Evolutionary conservation across 2,888 invertebrate genomes (phyloP).

Genomic region (Sialis fuliginosa): DNA sequence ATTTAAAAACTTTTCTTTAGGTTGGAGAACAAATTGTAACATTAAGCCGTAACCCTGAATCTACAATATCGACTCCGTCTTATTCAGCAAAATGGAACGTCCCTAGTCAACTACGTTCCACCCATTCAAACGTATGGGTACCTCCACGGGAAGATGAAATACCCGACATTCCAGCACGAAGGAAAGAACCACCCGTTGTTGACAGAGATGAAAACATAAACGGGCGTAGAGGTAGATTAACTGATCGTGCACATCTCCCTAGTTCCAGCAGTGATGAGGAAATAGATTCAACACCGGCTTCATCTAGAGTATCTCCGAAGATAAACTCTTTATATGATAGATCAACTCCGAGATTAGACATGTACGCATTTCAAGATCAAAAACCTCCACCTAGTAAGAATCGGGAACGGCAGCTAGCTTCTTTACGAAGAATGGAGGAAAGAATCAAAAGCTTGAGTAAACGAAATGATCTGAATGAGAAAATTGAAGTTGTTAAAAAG

Average conservation of each 20-base stretch:
- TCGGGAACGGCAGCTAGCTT: slow-evolving; percentile 42
- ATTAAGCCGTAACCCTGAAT: slow-evolving; percentile 41
- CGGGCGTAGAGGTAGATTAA: slow-evolving; percentile 42
- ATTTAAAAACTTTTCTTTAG: slow-evolving; percentile 17
- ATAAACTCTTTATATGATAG: slow-evolving; percentile 11
- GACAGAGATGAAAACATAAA: slow-evolving; percentile 59
- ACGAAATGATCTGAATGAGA: slow-evolving; percentile 24
- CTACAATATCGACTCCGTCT: slow-evolving; percentile 33
- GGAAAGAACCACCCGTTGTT: slow-evolving; percentile 30
- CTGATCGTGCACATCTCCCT: slow-evolving; percentile 11
- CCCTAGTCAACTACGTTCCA: slow-evolving; percentile 19
- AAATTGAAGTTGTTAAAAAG: slow-evolving; percentile 21
- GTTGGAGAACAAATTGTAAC: slow-evolving; percentile 62
- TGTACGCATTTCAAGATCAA: slow-evolving; percentile 9
- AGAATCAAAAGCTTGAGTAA: slow-evolving; percentile 25
- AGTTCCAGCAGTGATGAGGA: slow-evolving; percentile 4
- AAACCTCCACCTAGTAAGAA: slow-evolving; percentile 18
- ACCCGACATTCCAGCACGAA: slow-evolving; percentile 13
- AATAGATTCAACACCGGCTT: slow-evolving; percentile 5
- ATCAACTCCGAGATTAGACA: slow-evolving; percentile 5
- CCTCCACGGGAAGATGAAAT: slow-evolving; percentile 24
- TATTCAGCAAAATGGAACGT: slow-evolving; percentile 30
- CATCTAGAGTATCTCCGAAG: background rate
- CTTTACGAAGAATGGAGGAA: slow-evolving; percentile 45
- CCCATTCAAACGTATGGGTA: slow-evolving; percentile 30